Percentiles rank a stretch among this genome's conserved stretches.
phyloP scores from a whole-genome alignment of 2,797 vertebrate species.

The Macropus fuliginosus region DNA sequence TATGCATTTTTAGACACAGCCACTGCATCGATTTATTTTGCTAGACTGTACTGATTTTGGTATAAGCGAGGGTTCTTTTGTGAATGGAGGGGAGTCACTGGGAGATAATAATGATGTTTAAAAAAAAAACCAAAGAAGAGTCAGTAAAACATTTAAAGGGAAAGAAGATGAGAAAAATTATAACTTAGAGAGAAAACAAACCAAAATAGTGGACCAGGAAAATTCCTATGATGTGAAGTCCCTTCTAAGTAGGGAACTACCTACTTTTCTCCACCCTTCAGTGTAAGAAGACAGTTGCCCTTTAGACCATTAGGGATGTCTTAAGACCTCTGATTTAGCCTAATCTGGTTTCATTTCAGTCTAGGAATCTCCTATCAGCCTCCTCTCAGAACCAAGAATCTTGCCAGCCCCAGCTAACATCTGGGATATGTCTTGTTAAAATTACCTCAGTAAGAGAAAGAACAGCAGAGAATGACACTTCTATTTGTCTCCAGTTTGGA shows the following conservation, averaged over 20 bases:
- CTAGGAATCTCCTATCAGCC: constrained; percentile 8
- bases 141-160: too few species aligned
- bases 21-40: too few species aligned
- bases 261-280: background rate
- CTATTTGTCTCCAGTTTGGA: background rate
- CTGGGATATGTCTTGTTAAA: constrained; percentile 7
- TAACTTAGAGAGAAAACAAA: too few species aligned
- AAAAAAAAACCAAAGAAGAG: too few species aligned
- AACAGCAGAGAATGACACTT: background rate
- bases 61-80: too few species aligned
- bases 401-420: background rate
- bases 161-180: too few species aligned
- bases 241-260: background rate
- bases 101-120: too few species aligned
- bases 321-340: constrained; percentile 10
- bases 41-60: too few species aligned
- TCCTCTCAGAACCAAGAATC: constrained; percentile 31
- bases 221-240: too few species aligned
- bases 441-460: background rate
- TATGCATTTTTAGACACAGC: too few species aligned
- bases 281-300: background rate
- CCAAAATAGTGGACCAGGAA: too few species aligned
- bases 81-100: too few species aligned
- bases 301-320: background rate
- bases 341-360: constrained; percentile 45